Percentiles rank a stretch among this genome's conserved stretches.
Conservation (phyloP, 1,140 invertebrate species). For the Cherax quadricarinatus region DNA sequence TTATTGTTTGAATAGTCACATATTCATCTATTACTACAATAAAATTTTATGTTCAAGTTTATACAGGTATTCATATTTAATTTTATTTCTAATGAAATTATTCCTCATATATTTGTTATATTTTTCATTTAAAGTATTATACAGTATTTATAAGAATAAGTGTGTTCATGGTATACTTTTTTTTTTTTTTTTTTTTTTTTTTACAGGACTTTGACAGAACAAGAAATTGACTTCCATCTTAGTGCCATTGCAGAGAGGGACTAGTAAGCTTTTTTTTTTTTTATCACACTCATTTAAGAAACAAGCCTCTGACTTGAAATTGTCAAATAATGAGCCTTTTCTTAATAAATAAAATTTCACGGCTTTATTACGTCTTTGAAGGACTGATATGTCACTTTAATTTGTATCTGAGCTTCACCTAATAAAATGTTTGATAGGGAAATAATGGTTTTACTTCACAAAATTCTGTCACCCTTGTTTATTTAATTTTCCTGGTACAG, state of each 20-base stretch:
- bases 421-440: not conserved
- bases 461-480: too few relatives aligned
- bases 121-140: too few relatives aligned
- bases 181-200: constrained; percentile 75
- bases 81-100: too few relatives aligned
- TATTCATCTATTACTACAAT: too few relatives aligned
- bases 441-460: not conserved
- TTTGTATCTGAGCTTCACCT: not conserved
- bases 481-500: too few relatives aligned
- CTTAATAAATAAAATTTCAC: not conserved
- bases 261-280: constrained; percentile 70
- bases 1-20: too few relatives aligned
- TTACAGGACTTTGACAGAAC: constrained; percentile 86
- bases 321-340: not conserved
- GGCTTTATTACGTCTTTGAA: not conserved
- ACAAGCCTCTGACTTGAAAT: not conserved
- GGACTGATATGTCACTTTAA: not conserved
- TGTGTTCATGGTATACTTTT: too few relatives aligned
- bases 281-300: not conserved
- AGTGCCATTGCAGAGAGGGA: constrained; percentile 97
- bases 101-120: too few relatives aligned
- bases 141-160: too few relatives aligned
- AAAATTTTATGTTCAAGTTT: too few relatives aligned
- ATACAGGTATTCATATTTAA: too few relatives aligned
- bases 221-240: constrained; percentile 94